phyloP scores from a whole-genome alignment of 1,140 invertebrate genomes.

The Nilaparvata lugens region DNA sequence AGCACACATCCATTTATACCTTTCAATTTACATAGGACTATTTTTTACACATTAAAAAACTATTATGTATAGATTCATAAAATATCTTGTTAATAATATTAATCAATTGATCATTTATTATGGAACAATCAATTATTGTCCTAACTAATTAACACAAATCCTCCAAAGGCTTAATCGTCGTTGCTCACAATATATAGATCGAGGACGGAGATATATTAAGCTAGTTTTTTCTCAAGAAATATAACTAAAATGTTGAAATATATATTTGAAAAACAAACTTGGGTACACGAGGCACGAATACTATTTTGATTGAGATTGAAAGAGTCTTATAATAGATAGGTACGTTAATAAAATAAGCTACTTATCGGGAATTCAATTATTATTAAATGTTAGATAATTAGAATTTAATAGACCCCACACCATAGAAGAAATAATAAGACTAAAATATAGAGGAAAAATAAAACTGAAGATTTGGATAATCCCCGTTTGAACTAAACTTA shows the following conservation, averaged over 20 bases:
- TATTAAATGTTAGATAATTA: slow-evolving; percentile 3
- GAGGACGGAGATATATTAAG: background rate
- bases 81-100: slow-evolving; percentile 18
- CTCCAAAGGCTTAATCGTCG: slow-evolving; percentile 20
- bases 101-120: slow-evolving; percentile 10
- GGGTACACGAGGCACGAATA: background rate
- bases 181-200: slow-evolving; percentile 6
- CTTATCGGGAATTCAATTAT: background rate
- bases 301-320: background rate
- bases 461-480: slow-evolving; percentile 6
- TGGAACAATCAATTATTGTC: slow-evolving; percentile 2
- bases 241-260: slow-evolving; percentile 3
- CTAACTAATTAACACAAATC: slow-evolving; percentile 20
- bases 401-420: background rate
- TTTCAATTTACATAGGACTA: background rate
- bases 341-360: no score
- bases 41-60: background rate
- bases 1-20: background rate
- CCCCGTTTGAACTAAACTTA: slow-evolving; percentile 10
- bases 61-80: slow-evolving; percentile 15
- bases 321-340: background rate
- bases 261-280: slow-evolving; percentile 1
- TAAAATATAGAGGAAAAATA: background rate
- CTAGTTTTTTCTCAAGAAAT: background rate
- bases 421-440: background rate